Base-by-base conservation (phyloP, 1,140 invertebrate genomes). In the Mycetomoellerius zeteki region DNA sequence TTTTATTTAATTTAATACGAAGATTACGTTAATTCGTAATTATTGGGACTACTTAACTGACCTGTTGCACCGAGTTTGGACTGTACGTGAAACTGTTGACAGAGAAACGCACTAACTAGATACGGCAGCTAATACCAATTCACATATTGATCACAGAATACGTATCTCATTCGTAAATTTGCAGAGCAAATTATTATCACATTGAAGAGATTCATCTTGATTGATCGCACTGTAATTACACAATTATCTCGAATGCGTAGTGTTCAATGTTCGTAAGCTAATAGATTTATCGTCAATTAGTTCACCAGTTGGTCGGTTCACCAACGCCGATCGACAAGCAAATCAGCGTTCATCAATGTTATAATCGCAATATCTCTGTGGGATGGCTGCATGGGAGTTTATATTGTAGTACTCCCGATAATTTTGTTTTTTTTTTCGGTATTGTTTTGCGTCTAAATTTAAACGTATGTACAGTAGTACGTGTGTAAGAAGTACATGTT, bases 121-220 rank as follows among this genome's bases (percentile, higher is more conserved):
- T 52, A 71, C 78, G 78, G 14, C 21, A 43, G 76, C 43, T 33
- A 71, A 71, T 71, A 81, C 56, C 50, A 71, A 58, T 33, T 81
- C 33, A 43, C 78, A 81, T 64, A 80, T 69, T n/a, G 47, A 69
- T 80, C 77, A 81, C 77, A 81, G 21, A 56, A 81, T 43, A 43
- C 8, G n/a, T 33, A 27, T 67, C 14, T 16, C 3, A 10, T 56
- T 81, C 19, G 50, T 21, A 27, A 81, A 43, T 71, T 71, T 71
- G 47, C 16, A 37, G 16, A 47, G 50, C 6, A 71, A 81, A 56
- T 71, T 47, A 19, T 71, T 54, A 56, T 71, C 50, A 56, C 33
- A 43, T 71, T 21, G 16, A n/a, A 43, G 50, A 71, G 78, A 21
- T 37, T 71, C 50, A 81, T 71, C 2, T 58, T 33, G 33, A 27